Conservation (phyloP, 2,113 vertebrate species). For the Coturnix japonica region DNA sequence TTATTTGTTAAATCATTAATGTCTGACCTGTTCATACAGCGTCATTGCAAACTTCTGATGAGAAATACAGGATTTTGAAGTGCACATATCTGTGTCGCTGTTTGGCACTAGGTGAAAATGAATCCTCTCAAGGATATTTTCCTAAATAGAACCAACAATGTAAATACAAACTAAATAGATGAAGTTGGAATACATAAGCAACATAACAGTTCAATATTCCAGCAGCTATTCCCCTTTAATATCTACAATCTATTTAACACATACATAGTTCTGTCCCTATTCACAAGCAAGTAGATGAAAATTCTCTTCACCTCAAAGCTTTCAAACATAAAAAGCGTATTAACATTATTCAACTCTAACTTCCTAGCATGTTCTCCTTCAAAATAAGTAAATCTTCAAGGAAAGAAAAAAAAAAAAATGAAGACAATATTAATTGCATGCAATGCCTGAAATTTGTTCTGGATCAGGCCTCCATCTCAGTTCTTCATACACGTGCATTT, state of each 20-base stretch:
- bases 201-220: not conserved
- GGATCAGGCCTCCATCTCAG: not conserved
- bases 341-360: not conserved
- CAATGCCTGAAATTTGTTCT: not conserved
- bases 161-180: not conserved
- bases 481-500: not conserved
- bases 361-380: not conserved
- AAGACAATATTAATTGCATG: not conserved
- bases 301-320: not conserved
- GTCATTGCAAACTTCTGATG: constrained; percentile 99
- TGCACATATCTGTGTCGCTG: constrained; percentile 90
- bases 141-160: constrained; percentile 74
- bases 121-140: constrained; percentile 94
- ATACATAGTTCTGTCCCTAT: not conserved
- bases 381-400: not conserved
- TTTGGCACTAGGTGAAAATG: constrained; percentile 94
- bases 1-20: not conserved
- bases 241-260: not conserved
- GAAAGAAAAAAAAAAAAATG: not conserved
- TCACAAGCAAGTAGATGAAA: not conserved
- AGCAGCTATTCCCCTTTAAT: not conserved
- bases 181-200: not conserved
- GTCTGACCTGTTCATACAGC: constrained; percentile 93
- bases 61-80: constrained; percentile 95
- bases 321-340: not conserved